Base-by-base conservation (phyloP, 2,888 invertebrate species). In the Dasysyrphus albostriatus region DNA sequence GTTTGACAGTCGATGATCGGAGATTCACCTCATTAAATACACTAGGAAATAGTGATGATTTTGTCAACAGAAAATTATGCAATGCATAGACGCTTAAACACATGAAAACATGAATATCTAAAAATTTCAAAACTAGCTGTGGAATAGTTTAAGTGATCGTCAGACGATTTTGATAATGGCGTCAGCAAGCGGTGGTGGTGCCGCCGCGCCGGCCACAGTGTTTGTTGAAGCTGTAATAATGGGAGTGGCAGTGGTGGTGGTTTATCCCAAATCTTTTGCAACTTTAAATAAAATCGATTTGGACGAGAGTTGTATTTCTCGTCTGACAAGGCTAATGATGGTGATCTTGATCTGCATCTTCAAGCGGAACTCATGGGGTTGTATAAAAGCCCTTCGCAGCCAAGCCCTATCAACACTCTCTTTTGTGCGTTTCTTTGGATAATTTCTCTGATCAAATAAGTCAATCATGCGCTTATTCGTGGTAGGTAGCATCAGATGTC, bases 341-440 rank as follows among this genome's bases (percentile, higher is more conserved):
- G 39, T 44, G 39, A 59, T 72, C 51, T 83, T 44, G 39, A 59
- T 72, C 51, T 79, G 70, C 83, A 76, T 61, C 54, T 82, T 24
- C 58, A 44, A 77, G 39, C 42, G 63, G 56, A 77, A 63, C 51
- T 56, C 49, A 16, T 9, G 49, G 69, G 73, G 59, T 81, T 69
- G 82, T 85, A 85, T 85, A 85, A 82, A 85, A 82, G 73, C 74
- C 29, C 56, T 73, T 74, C 37, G 70, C 72, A 47, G 70, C 34
- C n/a, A 73, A 51, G 81, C 63, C 82, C 61, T 77, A 74, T 42
- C 77, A 82, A 82, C 85, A 85, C 69, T 85, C 74, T 56, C 58
- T 59, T 61, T 77, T 70, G 82, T 77, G 72, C 77, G 59, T 77
- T 82, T 44, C 85, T 54, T 70, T 81, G 73, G 67, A 77, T 77